These are phyloP conservation scores for Iguana delicatissima DNA, from an alignment of 2,797 vertebrate species.

Conservation along the genomic window DNA sequence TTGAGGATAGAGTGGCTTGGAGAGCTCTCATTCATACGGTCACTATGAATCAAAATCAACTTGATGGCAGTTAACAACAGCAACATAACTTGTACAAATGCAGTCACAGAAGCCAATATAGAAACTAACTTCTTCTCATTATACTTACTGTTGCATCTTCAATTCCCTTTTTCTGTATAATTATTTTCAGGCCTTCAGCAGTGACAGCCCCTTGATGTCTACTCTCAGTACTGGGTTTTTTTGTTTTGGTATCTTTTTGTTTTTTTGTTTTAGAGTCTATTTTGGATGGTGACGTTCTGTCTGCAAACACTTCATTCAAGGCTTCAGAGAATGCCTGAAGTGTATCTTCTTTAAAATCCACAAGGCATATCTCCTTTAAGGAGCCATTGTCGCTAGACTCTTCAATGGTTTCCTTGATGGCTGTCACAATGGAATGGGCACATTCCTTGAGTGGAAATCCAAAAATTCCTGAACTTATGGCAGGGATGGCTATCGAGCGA, in stretches of 20 bases:
- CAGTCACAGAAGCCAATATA: too few relatives aligned
- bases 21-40: too few relatives aligned
- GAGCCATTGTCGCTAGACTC: background rate
- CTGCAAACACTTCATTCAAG: conserved; percentile 39
- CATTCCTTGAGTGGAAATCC: conserved; percentile 86
- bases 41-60: too few relatives aligned
- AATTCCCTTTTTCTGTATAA: conserved; percentile 80
- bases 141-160: conserved; percentile 85
- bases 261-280: background rate
- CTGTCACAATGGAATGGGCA: conserved; percentile 77
- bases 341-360: conserved; percentile 76
- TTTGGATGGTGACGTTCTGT: background rate
- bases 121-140: background rate
- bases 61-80: too few relatives aligned
- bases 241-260: background rate
- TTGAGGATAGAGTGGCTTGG: too few relatives aligned
- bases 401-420: conserved; percentile 80
- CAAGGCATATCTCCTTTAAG: conserved; percentile 85
- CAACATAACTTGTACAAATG: too few relatives aligned
- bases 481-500: conserved; percentile 85
- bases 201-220: conserved; percentile 61
- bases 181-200: conserved; percentile 79
- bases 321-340: conserved; percentile 77
- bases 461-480: conserved; percentile 86
- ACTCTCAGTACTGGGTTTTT: background rate